Conservation (phyloP, 92 coral and sea anemone species). For the Paragorgia papillata region DNA sequence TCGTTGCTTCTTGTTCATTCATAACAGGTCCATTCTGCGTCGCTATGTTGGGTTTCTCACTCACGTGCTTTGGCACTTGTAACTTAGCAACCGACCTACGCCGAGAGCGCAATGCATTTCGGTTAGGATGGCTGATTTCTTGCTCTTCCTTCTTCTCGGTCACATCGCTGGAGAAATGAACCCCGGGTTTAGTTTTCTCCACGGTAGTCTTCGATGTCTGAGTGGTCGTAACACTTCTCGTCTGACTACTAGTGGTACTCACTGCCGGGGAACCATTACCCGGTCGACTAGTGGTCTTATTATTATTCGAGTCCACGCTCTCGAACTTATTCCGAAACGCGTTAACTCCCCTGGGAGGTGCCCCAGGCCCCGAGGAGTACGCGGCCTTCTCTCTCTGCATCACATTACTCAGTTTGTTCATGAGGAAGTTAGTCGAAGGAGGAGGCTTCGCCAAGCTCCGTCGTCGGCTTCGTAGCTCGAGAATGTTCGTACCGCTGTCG, state of each 20-base stretch:
- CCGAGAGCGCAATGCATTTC: constrained; percentile 43
- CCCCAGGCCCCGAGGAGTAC: constrained; percentile 14
- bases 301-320: constrained; percentile 28
- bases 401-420: constrained; percentile 43
- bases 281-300: neutral
- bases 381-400: constrained; percentile 42
- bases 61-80: constrained; percentile 4
- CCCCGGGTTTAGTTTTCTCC: neutral
- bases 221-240: neutral
- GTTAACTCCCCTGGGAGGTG: constrained; percentile 27
- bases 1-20: constrained; percentile 17
- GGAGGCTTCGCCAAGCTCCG: constrained; percentile 45
- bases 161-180: neutral
- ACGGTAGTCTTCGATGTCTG: constrained; percentile 7
- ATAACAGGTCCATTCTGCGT: constrained; percentile 30
- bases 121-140: constrained; percentile 41
- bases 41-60: constrained; percentile 26
- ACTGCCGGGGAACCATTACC: constrained; percentile 15
- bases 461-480: constrained; percentile 47
- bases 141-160: constrained; percentile 38
- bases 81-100: constrained; percentile 44
- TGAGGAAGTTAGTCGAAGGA: constrained; percentile 38
- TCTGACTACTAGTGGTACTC: neutral
- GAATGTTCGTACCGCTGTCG: constrained; percentile 45
- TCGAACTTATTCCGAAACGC: constrained; percentile 39